phyloP scores from a whole-genome alignment of 2,113 vertebrate species.

The Rhadina sibilatrix region DNA sequence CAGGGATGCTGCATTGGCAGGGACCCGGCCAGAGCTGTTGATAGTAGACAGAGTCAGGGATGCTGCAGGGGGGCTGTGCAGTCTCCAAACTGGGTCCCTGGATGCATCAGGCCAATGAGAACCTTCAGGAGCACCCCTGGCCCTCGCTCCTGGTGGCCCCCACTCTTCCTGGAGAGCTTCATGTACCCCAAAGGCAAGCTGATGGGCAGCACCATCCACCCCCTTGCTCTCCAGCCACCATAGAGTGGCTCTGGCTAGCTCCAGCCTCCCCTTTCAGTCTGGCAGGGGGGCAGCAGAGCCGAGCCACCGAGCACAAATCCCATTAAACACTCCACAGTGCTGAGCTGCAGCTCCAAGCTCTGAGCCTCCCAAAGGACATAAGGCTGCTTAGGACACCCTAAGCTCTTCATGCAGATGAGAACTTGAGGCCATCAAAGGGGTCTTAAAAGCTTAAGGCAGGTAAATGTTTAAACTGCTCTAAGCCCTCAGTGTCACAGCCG shows the following conservation, averaged over 20 bases:
- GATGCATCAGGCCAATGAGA: not conserved
- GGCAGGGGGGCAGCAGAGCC: not conserved
- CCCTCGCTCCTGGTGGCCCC: not conserved
- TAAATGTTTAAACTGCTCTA: conserved; percentile 40
- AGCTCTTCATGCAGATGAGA: conserved; percentile 40
- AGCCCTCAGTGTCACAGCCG: not conserved
- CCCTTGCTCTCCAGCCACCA: not conserved
- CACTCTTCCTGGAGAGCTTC: not conserved
- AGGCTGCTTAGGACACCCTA: conserved; percentile 35
- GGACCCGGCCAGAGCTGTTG: not conserved
- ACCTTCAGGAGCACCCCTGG: not conserved
- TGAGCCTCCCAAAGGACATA: not conserved
- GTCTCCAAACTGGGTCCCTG: not conserved
- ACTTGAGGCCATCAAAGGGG: conserved; percentile 24
- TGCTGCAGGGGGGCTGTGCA: not conserved
- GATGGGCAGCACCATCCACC: not conserved
- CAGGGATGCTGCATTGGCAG: not conserved
- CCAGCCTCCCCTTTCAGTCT: not conserved
- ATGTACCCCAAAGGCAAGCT: not conserved
- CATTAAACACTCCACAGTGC: not conserved
- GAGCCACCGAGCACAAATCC: not conserved
- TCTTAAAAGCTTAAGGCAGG: conserved; percentile 50
- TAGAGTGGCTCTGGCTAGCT: not conserved
- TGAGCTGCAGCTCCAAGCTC: not conserved
- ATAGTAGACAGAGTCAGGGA: accelerated